phyloP scores from a whole-genome alignment of 2,113 vertebrate genomes.

The Sterrhoptilus dennistouni region DNA sequence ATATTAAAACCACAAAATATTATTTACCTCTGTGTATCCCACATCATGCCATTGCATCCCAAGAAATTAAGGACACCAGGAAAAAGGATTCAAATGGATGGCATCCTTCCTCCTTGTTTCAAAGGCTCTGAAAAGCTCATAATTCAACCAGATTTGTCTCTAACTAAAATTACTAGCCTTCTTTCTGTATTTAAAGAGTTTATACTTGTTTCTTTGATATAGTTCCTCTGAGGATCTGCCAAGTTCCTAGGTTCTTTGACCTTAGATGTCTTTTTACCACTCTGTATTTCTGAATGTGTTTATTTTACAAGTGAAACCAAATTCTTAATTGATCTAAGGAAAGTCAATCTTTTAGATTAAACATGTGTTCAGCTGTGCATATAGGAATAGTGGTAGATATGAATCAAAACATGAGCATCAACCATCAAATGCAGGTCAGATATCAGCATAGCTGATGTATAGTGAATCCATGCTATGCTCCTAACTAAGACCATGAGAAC shows the following conservation, averaged over 20 bases:
- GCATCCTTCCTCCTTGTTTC: background rate
- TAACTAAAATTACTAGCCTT: background rate
- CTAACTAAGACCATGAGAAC: conserved; percentile 37
- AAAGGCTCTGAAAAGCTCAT: background rate
- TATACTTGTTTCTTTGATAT: background rate
- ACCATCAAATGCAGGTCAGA: conserved; percentile 20
- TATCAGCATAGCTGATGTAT: background rate
- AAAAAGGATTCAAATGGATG: background rate
- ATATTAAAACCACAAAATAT: background rate
- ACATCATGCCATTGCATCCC: background rate
- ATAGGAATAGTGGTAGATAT: background rate
- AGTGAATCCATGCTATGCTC: conserved; percentile 7
- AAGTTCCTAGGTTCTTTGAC: background rate
- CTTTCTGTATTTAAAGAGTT: background rate
- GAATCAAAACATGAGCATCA: conserved; percentile 28
- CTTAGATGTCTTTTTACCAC: background rate
- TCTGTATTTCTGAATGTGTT: background rate
- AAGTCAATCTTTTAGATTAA: background rate
- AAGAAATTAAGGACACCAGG: background rate
- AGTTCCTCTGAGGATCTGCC: background rate
- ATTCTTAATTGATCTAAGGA: conserved; percentile 17
- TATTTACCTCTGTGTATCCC: background rate
- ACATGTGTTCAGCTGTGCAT: background rate
- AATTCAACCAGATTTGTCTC: background rate
- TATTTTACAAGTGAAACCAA: conserved; percentile 30